phyloP scores from a whole-genome alignment of 2,888 invertebrate genomes.

The Teinopalpus imperialis region DNA sequence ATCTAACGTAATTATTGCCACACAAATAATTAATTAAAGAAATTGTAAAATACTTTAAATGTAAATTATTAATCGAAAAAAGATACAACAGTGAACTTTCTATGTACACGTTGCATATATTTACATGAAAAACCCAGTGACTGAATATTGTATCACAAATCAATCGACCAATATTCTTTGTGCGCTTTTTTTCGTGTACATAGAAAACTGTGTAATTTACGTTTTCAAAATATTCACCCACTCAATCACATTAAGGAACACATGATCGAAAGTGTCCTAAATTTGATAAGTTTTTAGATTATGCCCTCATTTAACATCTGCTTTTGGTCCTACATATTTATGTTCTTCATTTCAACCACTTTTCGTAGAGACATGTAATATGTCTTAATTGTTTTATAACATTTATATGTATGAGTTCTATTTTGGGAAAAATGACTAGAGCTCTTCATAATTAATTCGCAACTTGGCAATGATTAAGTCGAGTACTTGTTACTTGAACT shows the following conservation, averaged over 20 bases:
- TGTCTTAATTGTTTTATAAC: too few species aligned
- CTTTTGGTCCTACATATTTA: slow-evolving; percentile 72
- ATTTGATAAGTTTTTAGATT: slow-evolving; percentile 19
- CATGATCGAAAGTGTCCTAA: slow-evolving; percentile 23
- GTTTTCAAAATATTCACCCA: slow-evolving; percentile 20
- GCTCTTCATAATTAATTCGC: too few species aligned
- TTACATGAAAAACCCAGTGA: slow-evolving; percentile 35
- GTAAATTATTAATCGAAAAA: slow-evolving; percentile 41
- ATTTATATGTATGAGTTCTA: too few species aligned
- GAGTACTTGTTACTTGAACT: slow-evolving; percentile 5
- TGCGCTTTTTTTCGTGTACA: slow-evolving; percentile 22
- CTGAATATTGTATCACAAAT: slow-evolving; percentile 47
- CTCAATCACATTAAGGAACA: slow-evolving; percentile 24
- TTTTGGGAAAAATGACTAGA: too few species aligned
- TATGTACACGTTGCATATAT: slow-evolving; percentile 35
- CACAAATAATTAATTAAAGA: slow-evolving; percentile 43
- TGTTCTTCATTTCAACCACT: background rate
- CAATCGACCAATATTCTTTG: slow-evolving; percentile 48
- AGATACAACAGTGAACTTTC: slow-evolving; percentile 20
- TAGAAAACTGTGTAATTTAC: slow-evolving; percentile 12
- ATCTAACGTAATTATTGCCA: slow-evolving; percentile 62
- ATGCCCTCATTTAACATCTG: slow-evolving; percentile 46
- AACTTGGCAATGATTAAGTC: background rate
- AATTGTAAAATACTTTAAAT: slow-evolving; percentile 38
- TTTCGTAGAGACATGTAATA: too few species aligned